A percentile compares a stretch with the other conserved stretches of the same genome.
Evolutionary conservation across 2,888 invertebrate genomes (phyloP).

Genomic region (Opisthograptis luteolata): DNA sequence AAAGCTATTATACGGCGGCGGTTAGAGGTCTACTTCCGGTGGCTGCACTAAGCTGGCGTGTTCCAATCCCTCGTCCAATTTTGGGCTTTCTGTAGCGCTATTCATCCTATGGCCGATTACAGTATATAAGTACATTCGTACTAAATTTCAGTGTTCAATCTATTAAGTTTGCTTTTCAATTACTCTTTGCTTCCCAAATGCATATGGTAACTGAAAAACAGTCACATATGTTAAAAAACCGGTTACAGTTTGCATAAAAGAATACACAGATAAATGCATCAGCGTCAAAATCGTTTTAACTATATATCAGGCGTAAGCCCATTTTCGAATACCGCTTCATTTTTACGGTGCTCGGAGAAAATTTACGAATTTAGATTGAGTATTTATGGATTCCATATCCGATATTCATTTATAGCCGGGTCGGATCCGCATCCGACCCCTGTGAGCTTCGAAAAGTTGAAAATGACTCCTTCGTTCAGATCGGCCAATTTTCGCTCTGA

Average conservation of each 20-base stretch:
- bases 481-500: conserved; percentile 25
- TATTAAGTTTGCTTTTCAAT: not conserved
- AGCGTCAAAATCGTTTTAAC: conserved; percentile 44
- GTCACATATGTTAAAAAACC: conserved; percentile 3
- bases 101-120: conserved; percentile 52
- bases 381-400: conserved; percentile 75
- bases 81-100: conserved; percentile 71
- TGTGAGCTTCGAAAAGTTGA: conserved; percentile 55
- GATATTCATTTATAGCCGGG: conserved; percentile 70
- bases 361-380: conserved; percentile 76
- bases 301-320: conserved; percentile 61
- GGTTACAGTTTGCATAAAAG: not conserved
- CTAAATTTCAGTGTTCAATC: conserved; percentile 14
- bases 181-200: not conserved
- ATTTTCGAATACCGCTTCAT: conserved; percentile 68
- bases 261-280: conserved; percentile 44
- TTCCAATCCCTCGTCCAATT: conserved; percentile 78
- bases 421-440: conserved; percentile 54
- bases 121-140: conserved; percentile 35
- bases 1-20: conserved; percentile 81
- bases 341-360: conserved; percentile 65
- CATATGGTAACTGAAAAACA: not conserved
- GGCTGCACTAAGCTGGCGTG: conserved; percentile 80
- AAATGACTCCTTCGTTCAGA: conserved; percentile 50
- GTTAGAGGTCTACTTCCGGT: conserved; percentile 82